A percentile compares a stretch with the other conserved stretches of the same genome.
Conservation (phyloP, 2,113 vertebrate species). For the Lophius piscatorius region DNA sequence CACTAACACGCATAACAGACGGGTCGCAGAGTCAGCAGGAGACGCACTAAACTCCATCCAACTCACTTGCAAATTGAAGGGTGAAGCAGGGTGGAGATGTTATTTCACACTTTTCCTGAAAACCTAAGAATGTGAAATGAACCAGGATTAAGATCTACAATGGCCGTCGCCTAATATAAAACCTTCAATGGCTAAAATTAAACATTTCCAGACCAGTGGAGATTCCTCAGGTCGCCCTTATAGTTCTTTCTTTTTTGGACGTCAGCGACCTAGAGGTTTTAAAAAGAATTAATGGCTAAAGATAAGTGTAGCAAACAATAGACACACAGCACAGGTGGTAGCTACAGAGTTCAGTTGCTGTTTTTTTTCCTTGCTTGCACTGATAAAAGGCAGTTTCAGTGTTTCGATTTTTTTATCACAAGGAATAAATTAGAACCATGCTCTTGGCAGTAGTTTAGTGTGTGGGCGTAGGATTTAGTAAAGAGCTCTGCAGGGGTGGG, state of each 20-base stretch:
- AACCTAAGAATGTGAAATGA: conserved; percentile 56
- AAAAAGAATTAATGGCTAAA: conserved; percentile 68
- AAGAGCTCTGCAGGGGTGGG: neutral
- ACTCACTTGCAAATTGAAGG: conserved; percentile 17
- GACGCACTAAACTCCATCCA: neutral
- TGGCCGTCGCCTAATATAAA: too few relatives aligned
- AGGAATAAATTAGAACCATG: conserved; percentile 18
- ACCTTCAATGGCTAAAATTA: conserved; percentile 55
- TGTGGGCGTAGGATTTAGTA: neutral
- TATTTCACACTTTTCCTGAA: conserved; percentile 61
- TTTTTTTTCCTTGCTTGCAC: conserved; percentile 30
- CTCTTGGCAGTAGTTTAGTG: neutral
- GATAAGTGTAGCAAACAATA: conserved; percentile 60
- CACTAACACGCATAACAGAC: too few relatives aligned
- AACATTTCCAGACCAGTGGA: conserved; percentile 72
- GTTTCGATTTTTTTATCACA: conserved; percentile 39
- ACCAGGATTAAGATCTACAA: too few relatives aligned
- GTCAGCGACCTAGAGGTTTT: conserved; percentile 40
- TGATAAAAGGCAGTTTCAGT: conserved; percentile 33
- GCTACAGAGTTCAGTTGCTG: conserved; percentile 46
- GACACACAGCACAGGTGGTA: conserved; percentile 72
- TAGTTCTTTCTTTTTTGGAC: conserved; percentile 35
- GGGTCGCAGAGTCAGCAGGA: too few relatives aligned
- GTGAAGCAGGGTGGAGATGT: conserved; percentile 35
- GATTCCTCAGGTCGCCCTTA: conserved; percentile 47